A percentile compares a stretch with the other conserved stretches of the same genome.
These are phyloP conservation scores for Benthosema pterotum DNA, from an alignment of 2,797 vertebrate species.

Conservation along the genomic window DNA sequence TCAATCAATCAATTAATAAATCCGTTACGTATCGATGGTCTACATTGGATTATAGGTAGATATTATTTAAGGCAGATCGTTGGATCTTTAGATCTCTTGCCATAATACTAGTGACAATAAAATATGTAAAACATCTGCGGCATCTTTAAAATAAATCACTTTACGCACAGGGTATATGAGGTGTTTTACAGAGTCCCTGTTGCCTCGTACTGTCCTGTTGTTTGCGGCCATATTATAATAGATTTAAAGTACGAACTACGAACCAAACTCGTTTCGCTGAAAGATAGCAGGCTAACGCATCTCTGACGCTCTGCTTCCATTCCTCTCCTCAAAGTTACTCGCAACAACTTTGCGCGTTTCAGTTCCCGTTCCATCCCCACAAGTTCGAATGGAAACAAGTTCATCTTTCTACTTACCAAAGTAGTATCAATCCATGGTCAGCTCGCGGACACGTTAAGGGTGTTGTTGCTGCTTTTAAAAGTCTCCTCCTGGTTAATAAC, in stretches of 20 bases:
- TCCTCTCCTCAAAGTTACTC: background rate
- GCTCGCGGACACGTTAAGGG: accelerated
- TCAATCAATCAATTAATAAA: too few relatives aligned
- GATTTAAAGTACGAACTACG: too few relatives aligned
- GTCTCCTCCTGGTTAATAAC: background rate
- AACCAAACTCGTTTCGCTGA: too few relatives aligned
- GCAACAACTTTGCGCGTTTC: background rate
- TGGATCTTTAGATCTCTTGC: too few relatives aligned
- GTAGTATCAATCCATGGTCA: conserved; percentile 39
- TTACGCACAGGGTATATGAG: conserved; percentile 38
- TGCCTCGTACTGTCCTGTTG: too few relatives aligned
- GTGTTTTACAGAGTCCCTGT: background rate
- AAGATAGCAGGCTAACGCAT: too few relatives aligned
- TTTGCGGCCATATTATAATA: too few relatives aligned
- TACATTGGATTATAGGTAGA: too few relatives aligned
- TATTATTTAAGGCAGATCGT: too few relatives aligned
- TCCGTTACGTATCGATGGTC: too few relatives aligned
- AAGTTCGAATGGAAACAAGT: accelerated
- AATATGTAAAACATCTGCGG: too few relatives aligned
- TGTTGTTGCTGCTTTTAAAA: background rate
- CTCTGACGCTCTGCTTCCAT: too few relatives aligned
- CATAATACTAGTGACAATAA: background rate
- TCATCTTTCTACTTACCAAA: conserved; percentile 49
- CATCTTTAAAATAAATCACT: background rate
- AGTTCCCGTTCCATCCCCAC: background rate